Evolutionary conservation across 2,888 invertebrate genomes (phyloP), one percentile per base, ranked within the genome.

Genomic region (Drosophila nr. fundita): DNA sequence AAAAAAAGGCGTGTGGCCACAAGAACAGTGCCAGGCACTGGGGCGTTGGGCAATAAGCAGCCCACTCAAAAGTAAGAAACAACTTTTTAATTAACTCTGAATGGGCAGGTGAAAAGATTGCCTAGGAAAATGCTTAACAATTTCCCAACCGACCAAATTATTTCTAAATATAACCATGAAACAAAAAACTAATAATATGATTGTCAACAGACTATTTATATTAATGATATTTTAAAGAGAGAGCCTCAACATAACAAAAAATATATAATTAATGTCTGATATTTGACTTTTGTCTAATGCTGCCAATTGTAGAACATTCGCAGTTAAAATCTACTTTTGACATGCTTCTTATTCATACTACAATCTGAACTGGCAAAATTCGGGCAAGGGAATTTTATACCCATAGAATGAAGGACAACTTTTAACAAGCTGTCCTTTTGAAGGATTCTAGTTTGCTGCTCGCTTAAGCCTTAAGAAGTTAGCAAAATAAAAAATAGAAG

Each of bases 1-100:
- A 38, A 10, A 29, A 29, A 18, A n/a, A 5, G 32, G 34, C 29
- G 29, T 32, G 30, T 64, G 38, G 32, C 15, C 42, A 64, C 30
- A 63, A 27, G 63, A 52, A 21, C 40, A 15, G 49, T 36, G 11
- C 10, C n/a, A 24, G 29, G 24, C 29, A n/a, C 55, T 68, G 68
- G 32, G 38, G n/a, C 58, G 27, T 13, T n/a, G 27, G 34, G 42
- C 38, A 60, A 64, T 60, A 64, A 49, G n/a, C 36, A 30, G 7
- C 11, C 27, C 63, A 57, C 11, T 68, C 68, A 68, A 40, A 48
- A 57, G 73, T 63, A 32, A 30, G 60, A 34, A 53, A 68, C 10
- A 29, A 73, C 65, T 73, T 77, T 73, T 62, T 77, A 77, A 76
- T 76, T 76, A 76, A 76, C 68, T 68, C 57, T 18, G 48, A 52